These are phyloP conservation scores for Bujurquina vittata DNA, from an alignment of 2,113 vertebrate genomes.

Conservation along the genomic window DNA sequence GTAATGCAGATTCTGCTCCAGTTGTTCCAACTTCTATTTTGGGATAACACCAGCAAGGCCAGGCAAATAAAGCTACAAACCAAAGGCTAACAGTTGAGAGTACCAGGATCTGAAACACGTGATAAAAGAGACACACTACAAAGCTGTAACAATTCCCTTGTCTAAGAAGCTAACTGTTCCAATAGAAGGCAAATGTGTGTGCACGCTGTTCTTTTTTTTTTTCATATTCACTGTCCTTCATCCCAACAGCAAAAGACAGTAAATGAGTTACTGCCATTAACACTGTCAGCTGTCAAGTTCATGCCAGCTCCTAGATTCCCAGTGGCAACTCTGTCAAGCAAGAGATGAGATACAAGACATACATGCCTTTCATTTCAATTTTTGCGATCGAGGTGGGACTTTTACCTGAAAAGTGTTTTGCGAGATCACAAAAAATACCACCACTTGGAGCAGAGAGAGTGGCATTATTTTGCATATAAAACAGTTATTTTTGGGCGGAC, in stretches of 20 bases:
- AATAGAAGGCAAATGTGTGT: conserved; percentile 22
- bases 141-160: conserved; percentile 35
- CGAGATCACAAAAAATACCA: not conserved
- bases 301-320: conserved; percentile 14
- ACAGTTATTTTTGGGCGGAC: not conserved
- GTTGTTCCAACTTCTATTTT: conserved; percentile 3
- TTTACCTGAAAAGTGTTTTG: conserved; percentile 12
- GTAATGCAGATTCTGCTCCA: conserved; percentile 6
- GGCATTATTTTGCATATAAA: not conserved
- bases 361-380: conserved; percentile 16
- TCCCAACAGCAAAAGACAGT: conserved; percentile 25
- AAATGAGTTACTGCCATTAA: conserved; percentile 31
- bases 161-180: conserved; percentile 37
- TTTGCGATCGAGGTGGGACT: conserved; percentile 10
- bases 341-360: conserved; percentile 25
- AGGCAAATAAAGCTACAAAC: conserved; percentile 33
- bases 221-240: conserved; percentile 17
- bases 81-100: conserved; percentile 33
- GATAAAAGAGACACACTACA: conserved; percentile 42
- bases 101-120: conserved; percentile 5
- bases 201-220: conserved; percentile 7
- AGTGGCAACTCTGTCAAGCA: conserved; percentile 35
- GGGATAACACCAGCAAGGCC: not conserved
- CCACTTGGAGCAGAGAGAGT: not conserved
- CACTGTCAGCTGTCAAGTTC: conserved; percentile 38